Conservation (phyloP, 2,888 invertebrate species). For the Melieria crassipennis region DNA sequence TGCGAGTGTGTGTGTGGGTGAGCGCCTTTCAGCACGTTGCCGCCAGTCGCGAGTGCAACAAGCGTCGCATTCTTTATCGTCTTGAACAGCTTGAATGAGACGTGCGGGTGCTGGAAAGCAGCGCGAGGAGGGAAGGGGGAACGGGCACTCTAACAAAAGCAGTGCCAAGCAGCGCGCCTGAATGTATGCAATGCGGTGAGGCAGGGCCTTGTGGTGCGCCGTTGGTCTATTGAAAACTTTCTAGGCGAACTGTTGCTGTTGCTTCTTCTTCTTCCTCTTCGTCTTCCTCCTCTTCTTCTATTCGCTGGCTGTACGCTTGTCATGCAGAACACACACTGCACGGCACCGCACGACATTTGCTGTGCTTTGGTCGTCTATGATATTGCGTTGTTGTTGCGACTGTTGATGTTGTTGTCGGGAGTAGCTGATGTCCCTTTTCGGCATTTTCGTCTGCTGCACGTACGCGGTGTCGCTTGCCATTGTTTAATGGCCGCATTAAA, state of each 20-base stretch:
- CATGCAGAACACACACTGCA: slow-evolving; percentile 29
- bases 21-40: slow-evolving; percentile 25
- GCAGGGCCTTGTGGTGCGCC: background rate
- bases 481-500: slow-evolving; percentile 59
- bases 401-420: too few relatives aligned
- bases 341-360: background rate
- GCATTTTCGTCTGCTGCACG: background rate
- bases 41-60: slow-evolving; percentile 48
- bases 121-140: background rate
- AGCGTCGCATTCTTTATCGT: slow-evolving; percentile 50
- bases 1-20: background rate
- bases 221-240: slow-evolving; percentile 45
- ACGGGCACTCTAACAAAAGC: too few relatives aligned
- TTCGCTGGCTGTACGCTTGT: background rate
- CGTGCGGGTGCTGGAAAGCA: background rate
- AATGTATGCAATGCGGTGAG: background rate
- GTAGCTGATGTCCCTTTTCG: too few relatives aligned
- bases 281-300: background rate
- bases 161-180: too few relatives aligned
- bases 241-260: slow-evolving; percentile 31
- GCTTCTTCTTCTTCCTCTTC: slow-evolving; percentile 16
- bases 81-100: slow-evolving; percentile 19
- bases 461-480: slow-evolving; percentile 48
- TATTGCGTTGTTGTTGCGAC: too few relatives aligned
- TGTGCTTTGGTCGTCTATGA: too few relatives aligned